phyloP scores from a whole-genome alignment of 2,888 invertebrate genomes.

The Cosmia pyralina region DNA sequence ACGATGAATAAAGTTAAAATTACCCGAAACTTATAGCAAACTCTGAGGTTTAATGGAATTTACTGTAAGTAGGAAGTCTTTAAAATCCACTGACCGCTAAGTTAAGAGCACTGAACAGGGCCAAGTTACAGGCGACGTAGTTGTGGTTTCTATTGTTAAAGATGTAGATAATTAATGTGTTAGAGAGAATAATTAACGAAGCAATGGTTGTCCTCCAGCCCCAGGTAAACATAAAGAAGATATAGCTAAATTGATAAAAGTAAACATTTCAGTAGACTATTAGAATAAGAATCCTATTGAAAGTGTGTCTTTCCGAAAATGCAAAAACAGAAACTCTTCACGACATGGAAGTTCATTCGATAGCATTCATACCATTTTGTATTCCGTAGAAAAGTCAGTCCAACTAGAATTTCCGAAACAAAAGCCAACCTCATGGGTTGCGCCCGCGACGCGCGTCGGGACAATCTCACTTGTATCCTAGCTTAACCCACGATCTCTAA shows the following conservation, averaged over 20 bases:
- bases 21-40: slow-evolving; percentile 57
- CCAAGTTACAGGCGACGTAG: slow-evolving; percentile 51
- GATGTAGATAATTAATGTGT: slow-evolving; percentile 10
- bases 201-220: not conserved
- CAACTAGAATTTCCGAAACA: not conserved
- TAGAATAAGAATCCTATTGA: not conserved
- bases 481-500: slow-evolving; percentile 68
- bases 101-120: slow-evolving; percentile 46
- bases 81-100: slow-evolving; percentile 70
- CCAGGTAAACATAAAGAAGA: not conserved
- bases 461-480: slow-evolving; percentile 64
- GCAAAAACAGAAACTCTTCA: not conserved
- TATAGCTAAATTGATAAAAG: slow-evolving; percentile 7
- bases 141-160: slow-evolving; percentile 6
- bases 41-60: slow-evolving; percentile 64
- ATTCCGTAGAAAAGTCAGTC: too few relatives aligned
- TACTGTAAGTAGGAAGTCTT: slow-evolving; percentile 66
- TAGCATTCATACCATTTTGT: too few relatives aligned
- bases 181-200: slow-evolving; percentile 30
- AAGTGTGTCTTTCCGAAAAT: not conserved
- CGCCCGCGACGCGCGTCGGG: slow-evolving; percentile 38
- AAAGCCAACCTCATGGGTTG: slow-evolving; percentile 44
- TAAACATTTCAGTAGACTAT: not conserved
- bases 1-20: slow-evolving; percentile 55
- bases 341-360: not conserved